A percentile compares a stretch with the other conserved stretches of the same genome.
Conservation (phyloP, 2,113 vertebrate genomes). For the Tapirus terrestris region DNA sequence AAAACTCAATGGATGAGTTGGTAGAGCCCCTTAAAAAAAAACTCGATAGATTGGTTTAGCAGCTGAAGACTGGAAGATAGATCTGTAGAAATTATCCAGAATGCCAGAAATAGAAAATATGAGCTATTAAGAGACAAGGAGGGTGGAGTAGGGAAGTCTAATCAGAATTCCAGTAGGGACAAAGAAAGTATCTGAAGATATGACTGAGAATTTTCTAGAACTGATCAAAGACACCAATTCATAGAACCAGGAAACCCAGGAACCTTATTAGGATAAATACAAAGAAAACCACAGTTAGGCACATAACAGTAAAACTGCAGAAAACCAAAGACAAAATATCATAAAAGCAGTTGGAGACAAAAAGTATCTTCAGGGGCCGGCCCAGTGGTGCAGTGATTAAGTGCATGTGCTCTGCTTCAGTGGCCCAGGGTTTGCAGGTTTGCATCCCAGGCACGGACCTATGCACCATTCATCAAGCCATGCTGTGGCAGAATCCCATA, state of each 20-base stretch:
- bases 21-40: neutral
- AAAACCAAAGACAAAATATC: neutral
- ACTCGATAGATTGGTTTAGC: neutral
- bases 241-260: neutral
- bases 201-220: neutral
- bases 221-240: neutral
- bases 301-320: neutral
- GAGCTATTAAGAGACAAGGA: neutral
- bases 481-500: too few relatives aligned
- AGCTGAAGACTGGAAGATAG: neutral
- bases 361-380: neutral
- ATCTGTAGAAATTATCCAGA: neutral
- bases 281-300: neutral
- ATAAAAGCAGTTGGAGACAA: neutral
- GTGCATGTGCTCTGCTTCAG: too few relatives aligned
- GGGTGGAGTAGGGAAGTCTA: neutral
- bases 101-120: neutral
- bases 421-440: too few relatives aligned
- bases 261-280: neutral
- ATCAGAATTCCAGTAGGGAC: neutral
- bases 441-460: too few relatives aligned
- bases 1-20: neutral
- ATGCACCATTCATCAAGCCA: too few relatives aligned
- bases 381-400: too few relatives aligned
- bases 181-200: neutral